Conservation (phyloP, 1,140 invertebrate genomes). For the Papilio glaucus region DNA sequence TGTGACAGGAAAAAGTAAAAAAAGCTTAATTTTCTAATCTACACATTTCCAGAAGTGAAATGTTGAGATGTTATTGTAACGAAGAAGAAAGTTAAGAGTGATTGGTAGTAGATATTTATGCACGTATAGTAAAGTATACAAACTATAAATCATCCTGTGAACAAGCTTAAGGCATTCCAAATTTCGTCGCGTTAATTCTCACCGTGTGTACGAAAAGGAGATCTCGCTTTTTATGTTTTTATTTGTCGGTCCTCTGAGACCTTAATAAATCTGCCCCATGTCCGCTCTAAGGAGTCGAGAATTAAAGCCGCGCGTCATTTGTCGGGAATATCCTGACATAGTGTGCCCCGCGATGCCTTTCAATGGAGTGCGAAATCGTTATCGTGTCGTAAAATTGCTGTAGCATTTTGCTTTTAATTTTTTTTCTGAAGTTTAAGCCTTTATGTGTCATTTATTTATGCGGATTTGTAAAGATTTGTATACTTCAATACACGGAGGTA, state of each 20-base stretch:
- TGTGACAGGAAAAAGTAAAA: too few relatives aligned
- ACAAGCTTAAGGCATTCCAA: conserved; percentile 39
- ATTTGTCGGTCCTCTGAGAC: conserved; percentile 52
- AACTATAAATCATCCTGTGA: conserved; percentile 55
- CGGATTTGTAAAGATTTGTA: conserved; percentile 16
- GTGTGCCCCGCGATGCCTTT: conserved; percentile 42
- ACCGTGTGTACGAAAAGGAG: conserved; percentile 45
- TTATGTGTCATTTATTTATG: conserved; percentile 3
- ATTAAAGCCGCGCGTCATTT: conserved; percentile 62
- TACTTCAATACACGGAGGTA: neutral
- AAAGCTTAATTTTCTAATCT: too few relatives aligned
- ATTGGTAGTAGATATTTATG: neutral
- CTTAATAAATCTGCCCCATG: conserved; percentile 69
- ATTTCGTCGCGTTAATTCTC: conserved; percentile 50
- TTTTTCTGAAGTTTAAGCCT: conserved; percentile 8
- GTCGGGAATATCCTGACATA: conserved; percentile 57
- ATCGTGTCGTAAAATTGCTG: conserved; percentile 48
- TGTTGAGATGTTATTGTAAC: neutral
- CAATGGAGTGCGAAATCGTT: conserved; percentile 48
- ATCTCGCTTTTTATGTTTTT: conserved; percentile 46
- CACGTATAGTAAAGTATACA: conserved; percentile 17
- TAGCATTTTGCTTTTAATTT: conserved; percentile 39
- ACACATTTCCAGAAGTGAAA: too few relatives aligned
- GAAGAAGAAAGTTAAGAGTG: neutral
- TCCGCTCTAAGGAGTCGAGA: conserved; percentile 56